Conservation (phyloP, 2,113 vertebrate genomes). For the Phylloscopus trochiloides region DNA sequence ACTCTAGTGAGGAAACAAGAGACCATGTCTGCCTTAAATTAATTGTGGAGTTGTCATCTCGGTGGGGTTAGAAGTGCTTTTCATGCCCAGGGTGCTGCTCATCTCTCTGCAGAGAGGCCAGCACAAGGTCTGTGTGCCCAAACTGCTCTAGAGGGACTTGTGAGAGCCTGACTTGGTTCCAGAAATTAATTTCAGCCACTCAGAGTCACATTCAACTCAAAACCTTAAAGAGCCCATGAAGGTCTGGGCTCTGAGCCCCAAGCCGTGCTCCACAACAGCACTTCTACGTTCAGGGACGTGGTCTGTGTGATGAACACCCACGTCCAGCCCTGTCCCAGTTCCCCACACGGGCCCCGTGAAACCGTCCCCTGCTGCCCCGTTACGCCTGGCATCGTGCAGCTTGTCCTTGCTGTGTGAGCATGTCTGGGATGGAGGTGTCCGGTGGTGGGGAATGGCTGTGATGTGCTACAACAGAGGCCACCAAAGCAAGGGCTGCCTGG, state of each 20-base stretch:
- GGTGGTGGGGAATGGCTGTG: rapidly evolving
- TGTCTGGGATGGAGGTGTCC: background rate
- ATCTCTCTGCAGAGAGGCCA: background rate
- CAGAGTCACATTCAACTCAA: background rate
- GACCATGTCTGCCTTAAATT: background rate
- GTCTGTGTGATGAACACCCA: rapidly evolving
- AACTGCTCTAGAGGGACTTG: background rate
- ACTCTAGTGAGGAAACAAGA: background rate
- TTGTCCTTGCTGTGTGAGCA: background rate
- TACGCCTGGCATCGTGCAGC: background rate
- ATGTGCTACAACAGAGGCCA: background rate
- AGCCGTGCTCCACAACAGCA: background rate
- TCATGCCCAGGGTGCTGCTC: background rate
- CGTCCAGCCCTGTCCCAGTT: background rate
- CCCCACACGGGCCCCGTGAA: background rate
- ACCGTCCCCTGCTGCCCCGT: background rate
- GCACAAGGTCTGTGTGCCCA: background rate
- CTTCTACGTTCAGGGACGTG: rapidly evolving
- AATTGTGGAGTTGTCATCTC: background rate
- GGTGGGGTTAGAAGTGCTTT: background rate
- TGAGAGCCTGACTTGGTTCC: background rate
- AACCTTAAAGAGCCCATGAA: background rate
- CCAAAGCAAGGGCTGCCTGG: background rate
- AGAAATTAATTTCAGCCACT: background rate
- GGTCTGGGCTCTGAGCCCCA: background rate